Percentiles rank a stretch among this genome's conserved stretches.
Conservation (phyloP, 2,797 vertebrate species). For the Sphenodon punctatus region DNA sequence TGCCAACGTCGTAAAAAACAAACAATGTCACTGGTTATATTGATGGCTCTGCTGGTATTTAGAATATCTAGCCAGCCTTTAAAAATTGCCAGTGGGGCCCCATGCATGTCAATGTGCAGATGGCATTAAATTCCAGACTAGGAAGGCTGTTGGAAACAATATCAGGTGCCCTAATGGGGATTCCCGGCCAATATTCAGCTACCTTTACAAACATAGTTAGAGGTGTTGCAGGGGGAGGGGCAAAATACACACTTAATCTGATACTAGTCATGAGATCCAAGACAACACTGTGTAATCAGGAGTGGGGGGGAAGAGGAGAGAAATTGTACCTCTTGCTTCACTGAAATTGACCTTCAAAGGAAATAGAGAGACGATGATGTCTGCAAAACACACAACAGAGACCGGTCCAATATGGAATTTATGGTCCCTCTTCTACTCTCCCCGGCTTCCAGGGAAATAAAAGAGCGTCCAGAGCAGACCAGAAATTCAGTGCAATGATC, state of each 20-base stretch:
- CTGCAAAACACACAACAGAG: neutral
- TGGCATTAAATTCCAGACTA: neutral
- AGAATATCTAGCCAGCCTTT: too few relatives aligned
- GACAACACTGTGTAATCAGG: neutral
- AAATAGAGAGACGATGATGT: too few relatives aligned
- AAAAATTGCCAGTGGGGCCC: too few relatives aligned
- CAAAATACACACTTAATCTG: neutral
- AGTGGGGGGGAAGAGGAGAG: neutral
- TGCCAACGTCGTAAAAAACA: too few relatives aligned
- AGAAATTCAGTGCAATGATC: accelerated
- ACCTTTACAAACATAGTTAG: neutral
- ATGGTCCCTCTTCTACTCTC: neutral
- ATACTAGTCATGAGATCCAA: conserved; percentile 8
- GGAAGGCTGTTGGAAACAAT: neutral
- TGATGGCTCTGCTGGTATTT: too few relatives aligned
- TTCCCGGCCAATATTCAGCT: neutral
- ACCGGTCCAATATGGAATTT: neutral
- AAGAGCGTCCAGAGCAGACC: too few relatives aligned
- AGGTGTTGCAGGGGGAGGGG: neutral
- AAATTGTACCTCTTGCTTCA: neutral
- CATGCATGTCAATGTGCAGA: too few relatives aligned
- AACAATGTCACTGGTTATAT: too few relatives aligned
- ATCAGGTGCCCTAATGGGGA: neutral
- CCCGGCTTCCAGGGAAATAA: neutral
- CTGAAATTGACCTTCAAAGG: neutral